Evolutionary conservation across 92 coral and sea anemone species (phyloP).

Genomic region (Blastomussa wellsi): DNA sequence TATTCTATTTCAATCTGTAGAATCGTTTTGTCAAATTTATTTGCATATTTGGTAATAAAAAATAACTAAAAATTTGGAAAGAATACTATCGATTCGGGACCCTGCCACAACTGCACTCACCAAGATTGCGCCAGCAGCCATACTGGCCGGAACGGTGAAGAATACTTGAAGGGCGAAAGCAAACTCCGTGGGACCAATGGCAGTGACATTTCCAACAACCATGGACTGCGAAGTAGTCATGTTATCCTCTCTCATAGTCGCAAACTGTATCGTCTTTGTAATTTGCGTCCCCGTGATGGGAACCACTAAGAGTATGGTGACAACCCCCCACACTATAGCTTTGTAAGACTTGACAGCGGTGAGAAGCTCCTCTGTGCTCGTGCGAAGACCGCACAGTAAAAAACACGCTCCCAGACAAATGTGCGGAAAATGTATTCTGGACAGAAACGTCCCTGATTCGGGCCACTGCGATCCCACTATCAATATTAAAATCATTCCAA

Average conservation of each 20-base stretch:
- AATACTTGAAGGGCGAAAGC: constrained; percentile 88
- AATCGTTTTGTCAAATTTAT: too few relatives aligned
- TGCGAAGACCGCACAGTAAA: constrained; percentile 78
- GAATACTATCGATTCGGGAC: too few relatives aligned
- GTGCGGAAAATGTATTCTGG: constrained; percentile 39
- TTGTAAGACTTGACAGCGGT: constrained; percentile 70
- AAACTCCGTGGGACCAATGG: constrained; percentile 95
- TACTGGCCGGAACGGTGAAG: constrained; percentile 81
- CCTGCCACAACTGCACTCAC: constrained; percentile 46
- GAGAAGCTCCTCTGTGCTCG: constrained; percentile 62
- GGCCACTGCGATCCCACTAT: constrained; percentile 66
- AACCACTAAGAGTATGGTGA: constrained; percentile 69
- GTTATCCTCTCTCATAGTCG: constrained; percentile 71
- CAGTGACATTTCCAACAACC: constrained; percentile 85
- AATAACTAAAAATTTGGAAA: too few relatives aligned
- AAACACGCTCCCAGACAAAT: constrained; percentile 52
- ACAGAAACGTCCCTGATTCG: constrained; percentile 53
- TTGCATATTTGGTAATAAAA: too few relatives aligned
- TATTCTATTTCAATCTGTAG: too few relatives aligned
- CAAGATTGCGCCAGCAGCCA: constrained; percentile 79
- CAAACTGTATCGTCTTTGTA: constrained; percentile 91
- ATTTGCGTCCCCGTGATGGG: constrained; percentile 83
- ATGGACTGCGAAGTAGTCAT: constrained; percentile 69
- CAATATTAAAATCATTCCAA: constrained; percentile 63
- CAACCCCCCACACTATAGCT: constrained; percentile 76